A percentile compares a stretch with the other conserved stretches of the same genome.
Conservation (phyloP, 2,113 vertebrate species). For the Fukomys damarensis region DNA sequence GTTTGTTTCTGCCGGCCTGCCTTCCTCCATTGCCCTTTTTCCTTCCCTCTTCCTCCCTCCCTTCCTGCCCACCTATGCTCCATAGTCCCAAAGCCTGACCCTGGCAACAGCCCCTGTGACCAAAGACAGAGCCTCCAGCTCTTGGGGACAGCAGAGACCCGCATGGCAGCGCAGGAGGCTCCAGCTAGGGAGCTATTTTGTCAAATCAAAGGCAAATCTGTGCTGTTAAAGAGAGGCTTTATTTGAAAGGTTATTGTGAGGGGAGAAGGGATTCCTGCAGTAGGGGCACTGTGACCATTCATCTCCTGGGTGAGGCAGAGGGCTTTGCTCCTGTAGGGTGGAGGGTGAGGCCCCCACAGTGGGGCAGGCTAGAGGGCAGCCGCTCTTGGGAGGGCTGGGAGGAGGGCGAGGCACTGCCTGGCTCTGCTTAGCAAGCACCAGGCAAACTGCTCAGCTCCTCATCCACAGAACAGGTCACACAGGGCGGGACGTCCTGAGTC, state of each 20-base stretch:
- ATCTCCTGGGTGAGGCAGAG: background rate
- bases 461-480: background rate
- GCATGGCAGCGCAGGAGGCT: background rate
- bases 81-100: background rate
- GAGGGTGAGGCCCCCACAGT: no score
- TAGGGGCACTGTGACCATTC: fast-evolving
- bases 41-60: fast-evolving
- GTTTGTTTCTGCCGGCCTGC: background rate
- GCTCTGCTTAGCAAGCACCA: background rate
- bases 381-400: background rate
- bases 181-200: background rate
- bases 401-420: background rate
- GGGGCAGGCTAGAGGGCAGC: background rate
- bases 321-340: background rate
- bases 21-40: fast-evolving
- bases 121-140: background rate
- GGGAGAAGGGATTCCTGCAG: background rate
- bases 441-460: background rate
- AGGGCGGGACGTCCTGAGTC: no score
- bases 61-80: background rate
- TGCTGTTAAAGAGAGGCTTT: background rate
- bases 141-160: no score
- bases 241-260: background rate
- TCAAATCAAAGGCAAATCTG: background rate
- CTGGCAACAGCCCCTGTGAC: background rate